Evolutionary conservation across 1,140 invertebrate species (phyloP).

Genomic region (Dolichoris vasculosae): DNA sequence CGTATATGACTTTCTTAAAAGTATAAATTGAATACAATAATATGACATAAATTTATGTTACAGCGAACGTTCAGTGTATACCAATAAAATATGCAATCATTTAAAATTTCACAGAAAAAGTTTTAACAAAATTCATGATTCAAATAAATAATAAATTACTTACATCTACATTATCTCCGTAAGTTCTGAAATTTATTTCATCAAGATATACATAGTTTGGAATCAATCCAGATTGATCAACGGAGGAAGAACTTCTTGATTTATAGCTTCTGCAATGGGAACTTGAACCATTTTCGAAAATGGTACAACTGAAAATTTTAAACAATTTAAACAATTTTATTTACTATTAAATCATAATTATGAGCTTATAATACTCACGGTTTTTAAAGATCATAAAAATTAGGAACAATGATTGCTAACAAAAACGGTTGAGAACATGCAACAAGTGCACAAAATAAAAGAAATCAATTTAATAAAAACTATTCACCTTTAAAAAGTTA

Average conservation of each 20-base stretch:
- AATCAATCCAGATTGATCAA: constrained; percentile 67
- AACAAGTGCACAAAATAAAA: neutral
- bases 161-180: constrained; percentile 61
- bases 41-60: neutral
- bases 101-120: neutral
- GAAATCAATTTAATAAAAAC: too few species aligned
- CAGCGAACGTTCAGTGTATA: too few species aligned
- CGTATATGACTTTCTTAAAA: too few species aligned
- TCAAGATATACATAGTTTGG: constrained; percentile 58
- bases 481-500: too few species aligned
- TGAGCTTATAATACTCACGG: constrained; percentile 3
- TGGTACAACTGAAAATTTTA: constrained; percentile 34
- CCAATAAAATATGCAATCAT: too few species aligned
- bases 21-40: too few species aligned
- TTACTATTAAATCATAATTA: neutral
- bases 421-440: neutral
- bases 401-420: neutral
- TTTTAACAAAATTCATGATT: neutral
- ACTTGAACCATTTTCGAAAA: constrained; percentile 49
- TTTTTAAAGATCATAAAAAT: neutral
- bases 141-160: constrained; percentile 30
- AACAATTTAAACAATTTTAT: constrained; percentile 1
- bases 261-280: constrained; percentile 35
- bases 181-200: constrained; percentile 64
- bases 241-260: constrained; percentile 47